These are phyloP conservation scores for Caenorhabditis japonica DNA, from an alignment of 2,888 invertebrate genomes.

Conservation along the genomic window DNA sequence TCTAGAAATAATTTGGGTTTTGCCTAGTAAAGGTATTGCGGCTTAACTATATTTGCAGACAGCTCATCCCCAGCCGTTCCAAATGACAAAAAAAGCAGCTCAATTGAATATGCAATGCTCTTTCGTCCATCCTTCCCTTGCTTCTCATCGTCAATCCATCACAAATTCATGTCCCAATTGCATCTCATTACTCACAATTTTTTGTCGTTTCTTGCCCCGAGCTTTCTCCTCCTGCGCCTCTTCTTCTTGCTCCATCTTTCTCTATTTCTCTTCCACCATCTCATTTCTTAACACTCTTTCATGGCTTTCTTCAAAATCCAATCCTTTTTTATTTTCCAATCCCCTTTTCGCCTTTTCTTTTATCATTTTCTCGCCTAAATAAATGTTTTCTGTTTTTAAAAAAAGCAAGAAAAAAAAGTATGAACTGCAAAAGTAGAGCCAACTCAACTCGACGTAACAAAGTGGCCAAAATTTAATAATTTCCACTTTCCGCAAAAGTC, in stretches of 20 bases:
- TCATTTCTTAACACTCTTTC: slow-evolving; percentile 40
- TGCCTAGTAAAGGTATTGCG: no score
- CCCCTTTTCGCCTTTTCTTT: not conserved
- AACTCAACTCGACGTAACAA: slow-evolving; percentile 7
- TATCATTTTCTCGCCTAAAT: not conserved
- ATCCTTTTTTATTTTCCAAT: slow-evolving; percentile 14
- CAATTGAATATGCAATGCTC: slow-evolving; percentile 22
- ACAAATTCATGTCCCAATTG: slow-evolving; percentile 39
- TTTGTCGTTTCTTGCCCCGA: slow-evolving; percentile 12
- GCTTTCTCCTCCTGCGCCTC: slow-evolving; percentile 40
- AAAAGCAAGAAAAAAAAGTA: not conserved
- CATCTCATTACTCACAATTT: slow-evolving; percentile 34
- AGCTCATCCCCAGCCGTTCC: no score
- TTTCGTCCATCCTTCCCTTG: not conserved
- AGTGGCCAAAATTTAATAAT: slow-evolving; percentile 50
- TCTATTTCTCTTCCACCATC: slow-evolving; percentile 13
- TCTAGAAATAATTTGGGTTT: no score
- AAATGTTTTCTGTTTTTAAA: not conserved
- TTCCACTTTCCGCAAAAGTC: slow-evolving; percentile 19
- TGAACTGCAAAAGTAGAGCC: not conserved
- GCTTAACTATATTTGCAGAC: no score
- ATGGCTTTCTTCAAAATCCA: slow-evolving; percentile 11
- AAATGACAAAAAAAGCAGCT: no score
- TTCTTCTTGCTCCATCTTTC: slow-evolving; percentile 5
- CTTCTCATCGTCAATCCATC: slow-evolving; percentile 23